These are phyloP conservation scores for Pachycephus smyrnensis DNA, from an alignment of 2,888 invertebrate species.

Conservation along the genomic window DNA sequence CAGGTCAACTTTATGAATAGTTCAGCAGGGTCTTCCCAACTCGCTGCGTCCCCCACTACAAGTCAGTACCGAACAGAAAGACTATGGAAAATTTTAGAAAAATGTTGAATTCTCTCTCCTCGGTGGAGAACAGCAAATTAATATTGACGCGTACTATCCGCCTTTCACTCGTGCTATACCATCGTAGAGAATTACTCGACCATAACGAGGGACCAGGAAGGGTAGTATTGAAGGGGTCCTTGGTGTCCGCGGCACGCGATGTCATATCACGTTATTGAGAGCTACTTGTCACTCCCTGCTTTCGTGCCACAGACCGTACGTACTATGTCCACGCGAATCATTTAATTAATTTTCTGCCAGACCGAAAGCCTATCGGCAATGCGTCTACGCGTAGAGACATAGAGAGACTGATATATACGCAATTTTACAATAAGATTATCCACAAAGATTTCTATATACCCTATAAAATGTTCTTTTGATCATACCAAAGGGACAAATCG, in stretches of 20 bases:
- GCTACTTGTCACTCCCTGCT: constrained; percentile 57
- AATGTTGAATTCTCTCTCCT: background rate
- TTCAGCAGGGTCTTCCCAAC: background rate
- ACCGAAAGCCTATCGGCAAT: background rate
- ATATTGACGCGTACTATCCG: constrained; percentile 45
- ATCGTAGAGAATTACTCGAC: constrained; percentile 49
- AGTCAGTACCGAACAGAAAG: background rate
- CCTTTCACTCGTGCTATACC: constrained; percentile 36
- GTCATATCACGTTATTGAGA: constrained; percentile 55
- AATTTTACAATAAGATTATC: background rate
- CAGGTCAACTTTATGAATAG: background rate
- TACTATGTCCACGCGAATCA: constrained; percentile 41
- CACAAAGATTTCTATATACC: background rate
- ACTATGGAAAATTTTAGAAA: background rate
- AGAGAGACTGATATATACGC: background rate
- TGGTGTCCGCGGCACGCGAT: constrained; percentile 56
- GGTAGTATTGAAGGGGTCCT: constrained; percentile 49
- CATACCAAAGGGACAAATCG: background rate
- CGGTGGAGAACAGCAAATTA: background rate
- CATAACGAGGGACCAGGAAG: constrained; percentile 48
- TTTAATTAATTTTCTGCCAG: constrained; percentile 45
- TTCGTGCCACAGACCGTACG: constrained; percentile 38
- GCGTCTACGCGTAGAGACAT: background rate
- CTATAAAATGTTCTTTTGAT: background rate
- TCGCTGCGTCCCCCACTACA: background rate